phyloP scores from a whole-genome alignment of 2,113 vertebrate genomes.

The Pipa parva region DNA sequence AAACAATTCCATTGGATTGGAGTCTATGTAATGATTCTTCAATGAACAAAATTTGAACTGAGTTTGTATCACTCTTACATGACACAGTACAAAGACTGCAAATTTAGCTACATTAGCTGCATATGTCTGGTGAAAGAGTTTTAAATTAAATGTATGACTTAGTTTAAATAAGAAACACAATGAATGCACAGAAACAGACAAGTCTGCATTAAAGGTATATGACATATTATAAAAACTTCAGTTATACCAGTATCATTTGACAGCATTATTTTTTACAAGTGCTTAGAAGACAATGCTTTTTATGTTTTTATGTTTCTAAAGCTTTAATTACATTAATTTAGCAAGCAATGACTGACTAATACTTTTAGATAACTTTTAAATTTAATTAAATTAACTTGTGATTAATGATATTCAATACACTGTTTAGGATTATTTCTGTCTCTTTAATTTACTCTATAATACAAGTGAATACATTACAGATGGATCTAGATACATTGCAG shows the following conservation, averaged over 20 bases:
- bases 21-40: no score
- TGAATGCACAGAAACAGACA: slow-evolving; percentile 63
- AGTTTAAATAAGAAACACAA: slow-evolving; percentile 76
- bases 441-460: no score
- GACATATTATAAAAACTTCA: slow-evolving; percentile 55
- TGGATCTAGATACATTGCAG: no score
- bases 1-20: no score
- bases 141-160: slow-evolving; percentile 77
- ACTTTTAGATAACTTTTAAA: neutral
- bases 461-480: no score
- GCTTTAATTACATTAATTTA: neutral
- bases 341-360: neutral
- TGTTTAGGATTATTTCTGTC: no score
- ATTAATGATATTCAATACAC: neutral
- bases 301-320: neutral
- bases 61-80: slow-evolving; percentile 49
- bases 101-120: slow-evolving; percentile 64
- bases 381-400: slow-evolving; percentile 1
- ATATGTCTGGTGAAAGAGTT: slow-evolving; percentile 66
- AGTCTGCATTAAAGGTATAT: slow-evolving; percentile 71
- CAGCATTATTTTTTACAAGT: neutral
- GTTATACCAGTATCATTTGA: slow-evolving; percentile 49
- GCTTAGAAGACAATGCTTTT: neutral
- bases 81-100: slow-evolving; percentile 56
- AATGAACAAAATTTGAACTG: no score